Evolutionary conservation across 2,888 invertebrate species (phyloP), one percentile per base, ranked within the genome.

Genomic region (Carcina quercana): DNA sequence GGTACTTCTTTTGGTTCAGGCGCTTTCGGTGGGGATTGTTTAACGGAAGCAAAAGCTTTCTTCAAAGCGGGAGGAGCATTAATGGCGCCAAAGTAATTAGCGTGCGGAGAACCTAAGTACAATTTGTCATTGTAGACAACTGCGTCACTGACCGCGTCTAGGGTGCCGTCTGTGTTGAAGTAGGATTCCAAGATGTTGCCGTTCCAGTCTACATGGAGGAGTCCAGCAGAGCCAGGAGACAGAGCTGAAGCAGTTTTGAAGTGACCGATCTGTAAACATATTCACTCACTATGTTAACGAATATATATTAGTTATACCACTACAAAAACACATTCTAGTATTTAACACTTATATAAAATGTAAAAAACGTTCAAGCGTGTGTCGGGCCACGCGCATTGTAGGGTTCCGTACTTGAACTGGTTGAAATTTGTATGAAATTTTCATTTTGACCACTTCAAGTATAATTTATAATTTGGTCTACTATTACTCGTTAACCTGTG

Each of bases 111-210:
- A 12, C 92, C 94, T 17, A 91, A 65, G 53, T 88, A 89, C 8
- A 93, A 65, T 46, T 86, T 84, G 44, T 88, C 87, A 30, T 88
- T 86, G 53, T 85, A 87, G 27, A 91, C 86, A 38, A 89, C 80
- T 2, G 89, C 89, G 50, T 93, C 92, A 46, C 90, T 89, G 12
- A 92, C 76, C 6, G 62, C 58, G 0, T 42, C 32, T 1, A 90
- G 50, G 13, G 85, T 80, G 20, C 74, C 76, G 52, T 91, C 88
- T 0, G 83, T 85, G 25, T 87, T 87, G 53, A 89, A 90, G 40
- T 91, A 84, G 3, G 88, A 86, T 14, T 91, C 90, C 3, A 92
- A 59, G 40, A 94, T 86, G 37, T 91, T 88, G 12, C 94, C 95
- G 47, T 86, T 85, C 83, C 88, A 88, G 53, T 92, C 89, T 1